Conservation (phyloP, 1,140 invertebrate genomes). For the Vollenhovia emeryi region DNA sequence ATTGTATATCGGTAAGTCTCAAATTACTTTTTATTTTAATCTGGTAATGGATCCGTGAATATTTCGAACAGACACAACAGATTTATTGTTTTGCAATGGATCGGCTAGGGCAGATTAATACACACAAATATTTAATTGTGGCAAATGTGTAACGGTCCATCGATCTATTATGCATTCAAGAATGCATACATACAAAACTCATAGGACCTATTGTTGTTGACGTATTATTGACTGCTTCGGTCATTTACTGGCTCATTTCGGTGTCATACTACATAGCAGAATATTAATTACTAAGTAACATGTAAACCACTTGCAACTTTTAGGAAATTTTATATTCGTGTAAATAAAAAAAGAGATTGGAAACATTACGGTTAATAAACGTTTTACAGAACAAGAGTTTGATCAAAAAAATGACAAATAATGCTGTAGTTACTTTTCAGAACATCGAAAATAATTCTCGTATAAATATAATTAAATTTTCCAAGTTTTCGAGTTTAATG, state of each 20-base stretch:
- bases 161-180: background rate
- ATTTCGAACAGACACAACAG: background rate
- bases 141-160: background rate
- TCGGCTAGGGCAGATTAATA: background rate
- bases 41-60: background rate
- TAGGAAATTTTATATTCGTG: background rate
- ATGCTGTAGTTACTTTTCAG: background rate
- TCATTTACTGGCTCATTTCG: background rate
- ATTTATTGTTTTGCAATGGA: background rate
- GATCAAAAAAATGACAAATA: background rate
- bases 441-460: background rate
- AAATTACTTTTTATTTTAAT: conserved; percentile 3
- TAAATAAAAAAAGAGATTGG: background rate
- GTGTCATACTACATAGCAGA: background rate
- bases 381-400: background rate
- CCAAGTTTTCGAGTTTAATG: background rate
- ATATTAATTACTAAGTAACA: background rate
- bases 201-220: background rate
- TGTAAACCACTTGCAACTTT: background rate
- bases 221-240: background rate
- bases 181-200: background rate
- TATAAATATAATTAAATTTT: background rate
- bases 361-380: background rate
- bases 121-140: conserved; percentile 2
- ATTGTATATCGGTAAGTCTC: background rate